Base-by-base conservation (phyloP, 2,797 vertebrate genomes). In the Eulemur albifrons region DNA sequence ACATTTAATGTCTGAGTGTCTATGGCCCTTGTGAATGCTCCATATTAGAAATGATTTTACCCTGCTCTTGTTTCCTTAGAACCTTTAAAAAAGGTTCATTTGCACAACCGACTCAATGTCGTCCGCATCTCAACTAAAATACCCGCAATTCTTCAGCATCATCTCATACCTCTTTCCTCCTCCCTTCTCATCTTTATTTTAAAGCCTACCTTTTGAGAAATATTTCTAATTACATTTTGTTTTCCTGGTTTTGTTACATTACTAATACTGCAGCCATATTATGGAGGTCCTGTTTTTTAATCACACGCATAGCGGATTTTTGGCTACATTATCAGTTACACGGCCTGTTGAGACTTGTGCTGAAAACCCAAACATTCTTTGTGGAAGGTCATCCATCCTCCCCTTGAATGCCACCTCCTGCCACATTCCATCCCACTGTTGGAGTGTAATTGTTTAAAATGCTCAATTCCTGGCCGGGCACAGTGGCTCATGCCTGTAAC, bases 351-450 rank as follows among this genome's bases (percentile, higher is more conserved):
- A 87, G 32, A 20, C 67, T 27, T 23, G 15, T 25, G 45, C 23
- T 23, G 21, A 43, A 63, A 59, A 4, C 59, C 52, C 50, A 35
- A 1, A 52, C 25, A 12, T 48, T 59, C 14, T 5, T 15, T 0
- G 12, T 21, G 48, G 38, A 35, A 63, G 40, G 25, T 65, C 17
- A 4, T 21, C 25, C 27, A 9, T 40, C 50, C 32, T 13, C 1
- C 18, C 59, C 73, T 23, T 4, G 30, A 45, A 18, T 9, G 23
- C 43, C 14, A 23, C 25, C 50, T 57, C 43, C 40, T 3, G 23
- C 0, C 3, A 61, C 40, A 14, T 32, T 59, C 4, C n/a, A 13
- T 40, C 35, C 76, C 17, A 2, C 25, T 32, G 18, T 3, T 32
- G 13, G 45, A 48, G 15, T 6, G 30, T 15, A 21, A 14, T 43